Evolutionary conservation across 1,140 invertebrate genomes (phyloP).

Genomic region (Drosophila micromelanica): DNA sequence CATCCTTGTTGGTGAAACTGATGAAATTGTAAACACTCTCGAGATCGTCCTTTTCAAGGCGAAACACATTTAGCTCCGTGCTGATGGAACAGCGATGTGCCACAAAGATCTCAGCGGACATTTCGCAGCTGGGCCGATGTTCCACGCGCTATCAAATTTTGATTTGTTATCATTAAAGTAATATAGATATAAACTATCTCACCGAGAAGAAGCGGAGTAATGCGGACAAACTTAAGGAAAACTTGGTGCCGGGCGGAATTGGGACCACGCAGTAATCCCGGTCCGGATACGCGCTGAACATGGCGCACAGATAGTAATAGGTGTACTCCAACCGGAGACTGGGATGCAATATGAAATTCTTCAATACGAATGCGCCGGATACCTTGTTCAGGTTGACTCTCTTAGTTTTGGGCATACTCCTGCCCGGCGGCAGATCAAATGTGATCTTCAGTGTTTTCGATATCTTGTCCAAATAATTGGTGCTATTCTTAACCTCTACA

Average conservation of each 20-base stretch:
- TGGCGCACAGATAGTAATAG: constrained; percentile 51
- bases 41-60: constrained; percentile 32
- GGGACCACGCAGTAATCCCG: constrained; percentile 56
- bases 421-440: constrained; percentile 2
- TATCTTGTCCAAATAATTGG: constrained; percentile 36
- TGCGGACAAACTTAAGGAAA: constrained; percentile 19
- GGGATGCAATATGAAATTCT: constrained; percentile 61
- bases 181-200: not conserved
- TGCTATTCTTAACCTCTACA: constrained; percentile 37
- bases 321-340: constrained; percentile 47
- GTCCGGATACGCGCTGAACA: constrained; percentile 63
- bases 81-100: constrained; percentile 57
- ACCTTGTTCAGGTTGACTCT: constrained; percentile 10
- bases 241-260: constrained; percentile 20
- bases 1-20: too few relatives aligned
- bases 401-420: not conserved
- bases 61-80: constrained; percentile 44
- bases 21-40: not conserved
- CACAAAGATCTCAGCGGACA: constrained; percentile 50
- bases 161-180: too few relatives aligned
- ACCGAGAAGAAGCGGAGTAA: constrained; percentile 55
- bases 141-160: constrained; percentile 34
- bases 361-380: constrained; percentile 49
- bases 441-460: not conserved
- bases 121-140: constrained; percentile 41